A percentile compares a stretch with the other conserved stretches of the same genome.
phyloP scores from a whole-genome alignment of 1,140 invertebrate genomes.

The Drosophila busckii region DNA sequence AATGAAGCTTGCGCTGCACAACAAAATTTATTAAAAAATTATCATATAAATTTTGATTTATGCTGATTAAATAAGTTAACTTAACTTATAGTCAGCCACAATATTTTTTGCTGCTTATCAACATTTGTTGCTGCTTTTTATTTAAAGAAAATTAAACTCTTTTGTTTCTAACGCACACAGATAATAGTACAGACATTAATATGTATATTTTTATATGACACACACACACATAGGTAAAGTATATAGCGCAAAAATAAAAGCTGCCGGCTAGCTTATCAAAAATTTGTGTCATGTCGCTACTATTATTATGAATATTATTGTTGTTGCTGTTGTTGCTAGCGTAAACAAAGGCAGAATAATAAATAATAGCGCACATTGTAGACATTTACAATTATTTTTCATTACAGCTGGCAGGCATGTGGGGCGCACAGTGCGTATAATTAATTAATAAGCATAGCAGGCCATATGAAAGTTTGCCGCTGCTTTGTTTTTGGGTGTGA shows the following conservation, averaged over 20 bases:
- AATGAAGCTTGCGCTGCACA: no score
- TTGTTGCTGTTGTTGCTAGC: constrained; percentile 19
- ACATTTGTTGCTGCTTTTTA: constrained; percentile 12
- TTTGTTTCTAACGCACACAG: constrained; percentile 11
- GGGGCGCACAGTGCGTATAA: constrained; percentile 38
- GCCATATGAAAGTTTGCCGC: constrained; percentile 7
- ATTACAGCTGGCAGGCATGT: constrained; percentile 9
- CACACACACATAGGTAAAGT: constrained; percentile 1
- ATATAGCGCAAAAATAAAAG: constrained; percentile 14
- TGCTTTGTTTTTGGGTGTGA: no score
- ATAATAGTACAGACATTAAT: background rate
- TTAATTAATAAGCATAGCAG: constrained; percentile 37
- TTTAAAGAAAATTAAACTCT: constrained; percentile 8
- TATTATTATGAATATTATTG: no score
- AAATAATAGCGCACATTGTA: constrained; percentile 42
- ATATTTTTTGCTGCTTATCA: constrained; percentile 15
- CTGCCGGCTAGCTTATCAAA: constrained; percentile 59
- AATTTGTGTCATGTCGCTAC: constrained; percentile 29
- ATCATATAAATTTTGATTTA: no score
- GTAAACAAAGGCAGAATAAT: constrained; percentile 64
- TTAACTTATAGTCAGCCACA: no score
- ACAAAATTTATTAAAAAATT: no score
- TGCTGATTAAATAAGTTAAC: no score
- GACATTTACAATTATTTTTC: constrained; percentile 31
- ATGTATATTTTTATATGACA: background rate